Evolutionary conservation across 2,113 vertebrate genomes (phyloP).

Genomic region (Suncus etruscus): DNA sequence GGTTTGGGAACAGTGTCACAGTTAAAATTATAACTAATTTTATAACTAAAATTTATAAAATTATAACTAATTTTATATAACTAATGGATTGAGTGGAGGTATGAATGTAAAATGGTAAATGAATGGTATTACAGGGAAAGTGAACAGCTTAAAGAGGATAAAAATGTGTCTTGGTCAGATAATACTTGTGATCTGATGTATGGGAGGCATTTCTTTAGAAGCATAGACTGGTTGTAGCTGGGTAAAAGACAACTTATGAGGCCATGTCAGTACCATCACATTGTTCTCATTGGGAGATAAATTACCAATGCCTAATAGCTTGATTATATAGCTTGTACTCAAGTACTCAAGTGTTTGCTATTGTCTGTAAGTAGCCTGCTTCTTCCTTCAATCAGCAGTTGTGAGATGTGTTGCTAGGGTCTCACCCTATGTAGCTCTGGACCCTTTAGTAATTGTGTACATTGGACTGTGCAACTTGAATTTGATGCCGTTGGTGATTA

Average conservation of each 20-base stretch:
- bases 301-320: not conserved
- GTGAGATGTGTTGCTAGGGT: not conserved
- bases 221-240: not conserved
- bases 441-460: not conserved
- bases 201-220: not conserved
- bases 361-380: not conserved
- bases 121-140: not conserved
- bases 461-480: not conserved
- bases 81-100: not conserved
- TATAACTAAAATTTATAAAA: too few relatives aligned
- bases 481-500: not conserved
- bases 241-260: not conserved
- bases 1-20: too few relatives aligned
- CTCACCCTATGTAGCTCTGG: not conserved
- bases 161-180: not conserved
- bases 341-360: not conserved
- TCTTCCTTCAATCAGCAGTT: not conserved
- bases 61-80: too few relatives aligned
- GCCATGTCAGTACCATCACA: not conserved
- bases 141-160: not conserved
- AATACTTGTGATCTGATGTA: not conserved
- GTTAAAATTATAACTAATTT: too few relatives aligned
- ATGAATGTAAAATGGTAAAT: not conserved
- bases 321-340: not conserved
- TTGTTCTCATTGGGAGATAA: constrained; percentile 6